These are phyloP conservation scores for Charina bottae DNA, from an alignment of 2,113 vertebrate species.

Conservation along the genomic window DNA sequence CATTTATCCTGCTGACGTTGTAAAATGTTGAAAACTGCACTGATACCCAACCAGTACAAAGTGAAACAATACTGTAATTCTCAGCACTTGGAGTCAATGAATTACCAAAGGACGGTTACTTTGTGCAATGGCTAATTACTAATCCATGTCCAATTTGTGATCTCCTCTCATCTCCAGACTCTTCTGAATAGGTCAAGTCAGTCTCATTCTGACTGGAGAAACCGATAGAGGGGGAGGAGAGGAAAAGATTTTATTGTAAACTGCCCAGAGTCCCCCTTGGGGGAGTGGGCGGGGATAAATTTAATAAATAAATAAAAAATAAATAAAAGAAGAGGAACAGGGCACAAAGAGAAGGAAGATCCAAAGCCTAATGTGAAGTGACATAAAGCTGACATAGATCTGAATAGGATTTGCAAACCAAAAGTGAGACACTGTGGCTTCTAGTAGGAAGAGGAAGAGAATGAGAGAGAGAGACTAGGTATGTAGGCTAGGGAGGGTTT, in stretches of 20 bases:
- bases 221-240: not conserved
- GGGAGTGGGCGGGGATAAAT: too few species aligned
- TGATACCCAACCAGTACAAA: not conserved
- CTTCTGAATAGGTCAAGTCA: not conserved
- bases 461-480: not conserved
- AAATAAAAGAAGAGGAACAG: not conserved
- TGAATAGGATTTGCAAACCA: not conserved
- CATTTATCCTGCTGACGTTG: not conserved
- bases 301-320: too few species aligned
- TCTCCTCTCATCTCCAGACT: not conserved
- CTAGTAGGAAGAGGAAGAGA: not conserved
- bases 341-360: not conserved
- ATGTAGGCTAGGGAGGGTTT: not conserved
- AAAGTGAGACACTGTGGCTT: not conserved
- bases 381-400: not conserved
- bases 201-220: not conserved
- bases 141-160: slow-evolving; percentile 5
- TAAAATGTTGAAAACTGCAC: not conserved
- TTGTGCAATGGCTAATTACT: not conserved
- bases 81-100: not conserved
- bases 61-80: not conserved
- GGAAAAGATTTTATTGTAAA: too few species aligned
- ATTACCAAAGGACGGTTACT: not conserved
- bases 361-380: not conserved
- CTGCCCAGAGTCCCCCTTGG: too few species aligned